Evolutionary conservation across 2,113 vertebrate genomes (phyloP).

Genomic region (Caretta caretta): DNA sequence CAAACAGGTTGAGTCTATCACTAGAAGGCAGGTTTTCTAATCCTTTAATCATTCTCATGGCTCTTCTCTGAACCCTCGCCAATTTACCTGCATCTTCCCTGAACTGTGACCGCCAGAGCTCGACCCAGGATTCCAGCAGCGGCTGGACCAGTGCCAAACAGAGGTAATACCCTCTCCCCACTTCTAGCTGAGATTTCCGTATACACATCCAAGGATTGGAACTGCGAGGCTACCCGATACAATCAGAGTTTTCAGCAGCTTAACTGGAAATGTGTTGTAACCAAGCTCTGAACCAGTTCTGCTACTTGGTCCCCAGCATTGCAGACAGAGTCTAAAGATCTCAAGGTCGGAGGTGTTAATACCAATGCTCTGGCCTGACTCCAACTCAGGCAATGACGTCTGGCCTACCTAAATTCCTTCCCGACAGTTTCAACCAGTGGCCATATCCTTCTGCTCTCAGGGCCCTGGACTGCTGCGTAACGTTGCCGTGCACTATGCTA

Average conservation of each 20-base stretch:
- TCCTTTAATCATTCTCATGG: background rate
- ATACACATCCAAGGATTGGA: background rate
- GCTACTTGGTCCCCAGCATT: background rate
- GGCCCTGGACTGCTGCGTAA: background rate
- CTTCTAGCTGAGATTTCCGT: background rate
- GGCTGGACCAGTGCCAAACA: background rate
- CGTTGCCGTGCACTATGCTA: background rate
- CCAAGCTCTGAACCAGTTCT: conserved; percentile 34
- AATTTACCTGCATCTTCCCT: background rate
- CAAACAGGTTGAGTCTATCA: background rate
- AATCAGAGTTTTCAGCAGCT: background rate
- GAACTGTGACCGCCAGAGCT: background rate
- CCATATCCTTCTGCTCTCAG: background rate
- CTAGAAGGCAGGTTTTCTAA: background rate
- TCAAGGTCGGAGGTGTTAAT: conserved; percentile 17
- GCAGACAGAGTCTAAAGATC: background rate
- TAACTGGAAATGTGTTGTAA: background rate
- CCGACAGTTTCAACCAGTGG: background rate
- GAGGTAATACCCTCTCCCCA: background rate
- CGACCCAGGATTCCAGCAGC: background rate
- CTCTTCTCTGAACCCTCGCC: background rate
- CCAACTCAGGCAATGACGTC: background rate
- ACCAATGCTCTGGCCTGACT: conserved; percentile 12
- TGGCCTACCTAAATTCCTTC: background rate
- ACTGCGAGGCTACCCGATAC: background rate